Percentiles rank a stretch among this genome's conserved stretches.
Evolutionary conservation across 2,113 vertebrate genomes (phyloP).

Genomic region (Rhipidura dahli): DNA sequence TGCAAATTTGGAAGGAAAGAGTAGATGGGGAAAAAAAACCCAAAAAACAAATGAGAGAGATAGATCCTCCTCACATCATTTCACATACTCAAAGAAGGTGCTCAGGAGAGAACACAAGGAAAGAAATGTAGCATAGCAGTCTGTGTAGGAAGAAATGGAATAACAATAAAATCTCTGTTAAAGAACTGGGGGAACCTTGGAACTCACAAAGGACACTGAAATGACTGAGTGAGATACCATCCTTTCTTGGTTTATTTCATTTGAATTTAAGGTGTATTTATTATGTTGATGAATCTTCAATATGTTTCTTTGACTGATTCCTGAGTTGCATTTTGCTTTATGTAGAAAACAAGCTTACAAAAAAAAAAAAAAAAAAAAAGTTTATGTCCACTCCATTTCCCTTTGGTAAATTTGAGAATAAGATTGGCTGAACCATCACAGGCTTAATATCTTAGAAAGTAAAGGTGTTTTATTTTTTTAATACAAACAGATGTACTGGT

Average conservation of each 20-base stretch:
- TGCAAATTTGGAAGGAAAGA: not conserved
- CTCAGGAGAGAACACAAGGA: not conserved
- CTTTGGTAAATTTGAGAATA: not conserved
- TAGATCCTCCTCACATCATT: not conserved
- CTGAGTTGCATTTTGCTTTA: not conserved
- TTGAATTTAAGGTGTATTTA: not conserved
- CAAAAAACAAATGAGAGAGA: accelerated
- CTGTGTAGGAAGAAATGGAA: not conserved
- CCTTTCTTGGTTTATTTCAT: not conserved
- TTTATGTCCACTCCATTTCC: not conserved
- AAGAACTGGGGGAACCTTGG: not conserved
- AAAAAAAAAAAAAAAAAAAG: not conserved
- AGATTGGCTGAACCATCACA: not conserved
- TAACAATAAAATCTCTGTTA: not conserved
- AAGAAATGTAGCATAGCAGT: not conserved
- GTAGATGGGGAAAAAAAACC: not conserved
- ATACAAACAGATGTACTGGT: not conserved
- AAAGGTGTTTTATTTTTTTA: not conserved
- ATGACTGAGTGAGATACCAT: not conserved
- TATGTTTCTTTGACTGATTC: not conserved
- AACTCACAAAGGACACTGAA: not conserved
- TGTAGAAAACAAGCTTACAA: not conserved
- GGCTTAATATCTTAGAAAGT: not conserved
- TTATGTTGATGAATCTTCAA: not conserved
- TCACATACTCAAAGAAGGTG: not conserved